Conservation (phyloP, 37 sponge, comb jelly and placozoan species). For the Eunapius fragilis region DNA sequence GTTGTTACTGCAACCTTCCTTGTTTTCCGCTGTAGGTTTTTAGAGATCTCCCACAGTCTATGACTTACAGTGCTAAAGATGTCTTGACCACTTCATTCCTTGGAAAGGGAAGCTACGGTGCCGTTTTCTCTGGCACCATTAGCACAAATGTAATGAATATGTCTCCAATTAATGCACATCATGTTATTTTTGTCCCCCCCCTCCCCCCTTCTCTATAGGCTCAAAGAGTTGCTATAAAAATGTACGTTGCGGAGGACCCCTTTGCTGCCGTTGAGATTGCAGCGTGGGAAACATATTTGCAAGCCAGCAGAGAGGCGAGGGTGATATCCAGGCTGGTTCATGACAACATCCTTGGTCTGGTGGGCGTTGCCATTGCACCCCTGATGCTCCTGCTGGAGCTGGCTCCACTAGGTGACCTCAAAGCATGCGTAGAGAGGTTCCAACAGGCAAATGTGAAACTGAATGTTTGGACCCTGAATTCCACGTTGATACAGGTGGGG, state of each 20-base stretch:
- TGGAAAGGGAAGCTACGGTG: slow-evolving; percentile 80
- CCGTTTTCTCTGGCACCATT: slow-evolving; percentile 43
- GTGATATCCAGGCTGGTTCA: slow-evolving; percentile 76
- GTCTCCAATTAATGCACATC: background rate
- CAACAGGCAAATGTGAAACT: slow-evolving; percentile 11
- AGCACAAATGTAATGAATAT: background rate
- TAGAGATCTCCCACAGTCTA: slow-evolving; percentile 40
- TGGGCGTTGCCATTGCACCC: slow-evolving; percentile 76
- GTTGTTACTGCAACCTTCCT: no score
- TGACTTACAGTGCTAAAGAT: background rate
- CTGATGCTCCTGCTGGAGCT: slow-evolving; percentile 71
- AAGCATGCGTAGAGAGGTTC: slow-evolving; percentile 43
- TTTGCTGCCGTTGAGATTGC: slow-evolving; percentile 6
- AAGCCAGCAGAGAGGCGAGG: slow-evolving; percentile 70
- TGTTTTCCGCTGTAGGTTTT: slow-evolving; percentile 36
- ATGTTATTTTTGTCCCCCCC: background rate
- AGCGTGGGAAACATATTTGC: slow-evolving; percentile 69
- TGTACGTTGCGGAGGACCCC: background rate
- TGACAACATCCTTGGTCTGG: slow-evolving; percentile 61
- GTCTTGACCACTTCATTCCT: slow-evolving; percentile 31
- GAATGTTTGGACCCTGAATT: slow-evolving; percentile 31
- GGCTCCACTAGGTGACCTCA: slow-evolving; percentile 81
- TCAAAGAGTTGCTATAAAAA: slow-evolving; percentile 52
- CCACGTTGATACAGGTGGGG: slow-evolving; percentile 68
- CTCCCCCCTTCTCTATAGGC: background rate